phyloP scores from a whole-genome alignment of 2,113 vertebrate species.

The Xiphias gladius region DNA sequence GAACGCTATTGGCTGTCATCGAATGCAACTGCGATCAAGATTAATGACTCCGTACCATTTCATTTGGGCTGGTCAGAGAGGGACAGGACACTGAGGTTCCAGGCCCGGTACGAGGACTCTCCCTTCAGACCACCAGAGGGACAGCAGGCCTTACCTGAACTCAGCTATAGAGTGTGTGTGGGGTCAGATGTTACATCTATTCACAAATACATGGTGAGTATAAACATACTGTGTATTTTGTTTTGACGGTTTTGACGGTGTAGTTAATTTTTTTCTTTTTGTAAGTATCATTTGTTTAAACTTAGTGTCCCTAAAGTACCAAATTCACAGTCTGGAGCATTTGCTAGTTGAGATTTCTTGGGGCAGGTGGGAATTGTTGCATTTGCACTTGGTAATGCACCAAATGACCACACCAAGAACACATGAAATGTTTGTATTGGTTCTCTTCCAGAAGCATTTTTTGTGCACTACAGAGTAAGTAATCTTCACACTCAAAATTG shows the following conservation, averaged over 20 bases:
- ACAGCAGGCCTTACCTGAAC: conserved; percentile 84
- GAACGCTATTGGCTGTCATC: conserved; percentile 98
- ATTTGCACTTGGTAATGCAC: neutral
- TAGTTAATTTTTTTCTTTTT: neutral
- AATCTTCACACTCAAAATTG: too few relatives aligned
- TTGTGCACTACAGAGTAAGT: too few relatives aligned
- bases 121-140: conserved; percentile 88
- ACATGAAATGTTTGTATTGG: neutral
- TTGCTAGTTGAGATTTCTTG: neutral
- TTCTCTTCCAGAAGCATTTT: neutral
- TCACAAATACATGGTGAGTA: conserved; percentile 92
- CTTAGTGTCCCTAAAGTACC: neutral
- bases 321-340: neutral
- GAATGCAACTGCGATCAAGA: conserved; percentile 93
- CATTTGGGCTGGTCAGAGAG: conserved; percentile 94
- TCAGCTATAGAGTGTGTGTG: conserved; percentile 94
- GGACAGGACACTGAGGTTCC: conserved; percentile 87
- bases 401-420: neutral
- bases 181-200: conserved; percentile 92
- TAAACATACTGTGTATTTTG: neutral
- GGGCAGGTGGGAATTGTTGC: neutral
- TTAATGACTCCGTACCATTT: conserved; percentile 95
- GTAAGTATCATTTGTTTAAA: neutral
- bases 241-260: neutral
- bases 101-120: conserved; percentile 90